Base-by-base conservation (phyloP, 2,797 vertebrate genomes). In the Centropyge bicolor region DNA sequence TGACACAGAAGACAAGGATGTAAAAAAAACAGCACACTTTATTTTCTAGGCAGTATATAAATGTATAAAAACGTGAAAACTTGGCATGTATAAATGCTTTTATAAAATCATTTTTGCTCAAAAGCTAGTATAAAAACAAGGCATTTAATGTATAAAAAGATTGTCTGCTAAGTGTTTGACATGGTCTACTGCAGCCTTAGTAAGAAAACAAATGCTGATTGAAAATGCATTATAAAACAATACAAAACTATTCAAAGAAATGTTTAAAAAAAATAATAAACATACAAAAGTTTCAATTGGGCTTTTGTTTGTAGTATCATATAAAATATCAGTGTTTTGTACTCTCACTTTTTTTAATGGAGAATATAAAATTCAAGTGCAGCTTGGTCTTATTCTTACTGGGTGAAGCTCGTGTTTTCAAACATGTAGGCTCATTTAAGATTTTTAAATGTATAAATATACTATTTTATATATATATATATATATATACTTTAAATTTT, bases 41-140 rank as follows among this genome's bases (percentile, higher is more conserved):
- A 98, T 98, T 98, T 96, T 96, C 95, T 96, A 96, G 97, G 97
- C 97, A 98, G 97, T 97, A 96, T 94, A 92, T 75, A 95, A 95
- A 94, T 91, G 91, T 94, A 95, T 86, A 93, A 93, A 94, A 95
- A 90, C 78, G 52, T 91, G 79, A 92, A 94, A 94, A 94, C 92
- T 87, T 93, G 88, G 89, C 87, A 79, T 86, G 80, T 90, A 92
- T 86, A 92, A 94, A 93, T 86, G 87, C 88, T 92, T 93, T 95
- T 76, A 63, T 95, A 96, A 96, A 97, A 97, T 82, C n/a, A 68
- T 64, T 83, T 92, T 93, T 94, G 94, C 87, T 95, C 85, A 91
- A 92, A 95, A 93, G 93, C 94, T 95, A 95, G 95, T 96, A 96
- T 87, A 91, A 93, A 95, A 94, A 92, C 72, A 93, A 96, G 89